These are phyloP conservation scores for Drosophila chauvacae DNA, from an alignment of 1,140 invertebrate genomes.

Conservation along the genomic window DNA sequence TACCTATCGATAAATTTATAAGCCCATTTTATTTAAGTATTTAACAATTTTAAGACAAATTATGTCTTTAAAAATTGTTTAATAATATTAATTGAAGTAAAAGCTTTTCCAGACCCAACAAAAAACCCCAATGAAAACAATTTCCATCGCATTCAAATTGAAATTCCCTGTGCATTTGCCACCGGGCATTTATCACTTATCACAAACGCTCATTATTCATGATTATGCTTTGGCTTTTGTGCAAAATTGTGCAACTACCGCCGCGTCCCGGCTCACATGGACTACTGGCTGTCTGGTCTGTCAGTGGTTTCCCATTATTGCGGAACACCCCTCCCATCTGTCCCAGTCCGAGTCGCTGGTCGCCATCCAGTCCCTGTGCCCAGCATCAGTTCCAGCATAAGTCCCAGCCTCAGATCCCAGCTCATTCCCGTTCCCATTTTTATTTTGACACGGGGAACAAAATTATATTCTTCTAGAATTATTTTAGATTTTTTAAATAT, in stretches of 20 bases:
- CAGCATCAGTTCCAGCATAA: slow-evolving; percentile 2
- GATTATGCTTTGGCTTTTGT: slow-evolving; percentile 83
- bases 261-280: slow-evolving; percentile 47
- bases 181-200: slow-evolving; percentile 76
- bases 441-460: slow-evolving; percentile 1
- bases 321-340: slow-evolving; percentile 21
- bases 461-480: neutral
- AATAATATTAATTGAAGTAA: neutral
- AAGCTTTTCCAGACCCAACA: slow-evolving; percentile 12
- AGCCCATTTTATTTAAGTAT: neutral
- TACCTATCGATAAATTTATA: too few relatives aligned
- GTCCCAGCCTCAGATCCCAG: slow-evolving; percentile 4
- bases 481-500: too few relatives aligned
- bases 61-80: too few relatives aligned
- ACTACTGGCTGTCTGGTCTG: slow-evolving; percentile 41
- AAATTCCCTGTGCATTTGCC: slow-evolving; percentile 55
- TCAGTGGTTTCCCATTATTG: slow-evolving; percentile 50
- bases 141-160: slow-evolving; percentile 39
- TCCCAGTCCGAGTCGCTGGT: slow-evolving; percentile 18
- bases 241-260: slow-evolving; percentile 83
- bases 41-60: neutral
- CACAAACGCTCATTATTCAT: slow-evolving; percentile 84
- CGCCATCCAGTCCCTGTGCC: slow-evolving; percentile 5
- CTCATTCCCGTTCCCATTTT: slow-evolving; percentile 26
- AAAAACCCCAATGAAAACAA: slow-evolving; percentile 13